Conservation (phyloP, 2,113 vertebrate species). For the Grantiella picta region DNA sequence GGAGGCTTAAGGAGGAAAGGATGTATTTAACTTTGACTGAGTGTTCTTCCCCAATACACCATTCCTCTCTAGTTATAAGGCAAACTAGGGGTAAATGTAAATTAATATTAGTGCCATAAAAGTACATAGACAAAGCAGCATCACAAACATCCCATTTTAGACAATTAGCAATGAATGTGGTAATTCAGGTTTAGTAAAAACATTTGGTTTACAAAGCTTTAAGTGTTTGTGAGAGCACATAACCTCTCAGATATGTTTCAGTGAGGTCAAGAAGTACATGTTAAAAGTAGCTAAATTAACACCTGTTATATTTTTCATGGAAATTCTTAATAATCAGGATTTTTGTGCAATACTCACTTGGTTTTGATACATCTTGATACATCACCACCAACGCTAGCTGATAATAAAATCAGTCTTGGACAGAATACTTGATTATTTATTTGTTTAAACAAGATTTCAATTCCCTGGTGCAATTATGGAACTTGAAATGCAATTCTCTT, state of each 20-base stretch:
- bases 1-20: not conserved
- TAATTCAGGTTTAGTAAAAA: constrained; percentile 29
- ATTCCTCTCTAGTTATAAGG: not conserved
- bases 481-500: constrained; percentile 66
- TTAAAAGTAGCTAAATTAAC: not conserved
- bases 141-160: not conserved
- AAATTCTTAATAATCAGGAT: not conserved
- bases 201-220: not conserved
- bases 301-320: not conserved
- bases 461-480: constrained; percentile 63
- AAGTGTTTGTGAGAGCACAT: not conserved
- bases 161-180: constrained; percentile 6
- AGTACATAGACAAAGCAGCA: not conserved
- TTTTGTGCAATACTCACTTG: constrained; percentile 2
- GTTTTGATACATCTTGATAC: not conserved
- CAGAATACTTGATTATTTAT: not conserved
- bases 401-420: constrained; percentile 53
- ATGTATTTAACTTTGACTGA: not conserved
- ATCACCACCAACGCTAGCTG: not conserved
- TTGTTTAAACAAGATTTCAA: constrained; percentile 24
- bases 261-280: not conserved
- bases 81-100: not conserved
- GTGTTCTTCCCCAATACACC: not conserved
- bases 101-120: not conserved
- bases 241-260: constrained; percentile 7